Evolutionary conservation across 2,888 invertebrate species (phyloP).

Genomic region (Halocaridina rubra): DNA sequence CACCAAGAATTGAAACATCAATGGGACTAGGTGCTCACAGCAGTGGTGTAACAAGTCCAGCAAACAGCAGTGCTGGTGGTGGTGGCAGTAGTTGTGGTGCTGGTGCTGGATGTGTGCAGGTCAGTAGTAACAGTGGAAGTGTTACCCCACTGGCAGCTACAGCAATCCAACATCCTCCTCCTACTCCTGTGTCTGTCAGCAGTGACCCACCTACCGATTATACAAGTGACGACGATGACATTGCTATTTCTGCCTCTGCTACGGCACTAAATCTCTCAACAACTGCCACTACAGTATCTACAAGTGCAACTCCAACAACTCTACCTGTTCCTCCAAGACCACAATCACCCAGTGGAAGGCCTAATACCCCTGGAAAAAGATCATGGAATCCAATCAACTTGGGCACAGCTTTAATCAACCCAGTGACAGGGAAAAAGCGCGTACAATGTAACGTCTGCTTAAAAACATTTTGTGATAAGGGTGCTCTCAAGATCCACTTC

Average conservation of each 20-base stretch:
- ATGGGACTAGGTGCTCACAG: slow-evolving; percentile 26
- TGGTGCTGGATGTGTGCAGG: slow-evolving; percentile 63
- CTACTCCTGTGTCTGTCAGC: slow-evolving; percentile 43
- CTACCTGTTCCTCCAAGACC: slow-evolving; percentile 62
- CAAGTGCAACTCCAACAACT: slow-evolving; percentile 64
- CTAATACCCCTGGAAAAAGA: slow-evolving; percentile 67
- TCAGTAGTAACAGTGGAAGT: slow-evolving; percentile 67
- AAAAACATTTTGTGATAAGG: slow-evolving; percentile 99
- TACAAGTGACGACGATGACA: slow-evolving; percentile 59
- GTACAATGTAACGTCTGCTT: slow-evolving; percentile 98
- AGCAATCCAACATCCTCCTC: slow-evolving; percentile 20
- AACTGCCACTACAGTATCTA: slow-evolving; percentile 63
- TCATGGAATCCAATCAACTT: slow-evolving; percentile 69
- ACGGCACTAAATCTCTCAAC: slow-evolving; percentile 65
- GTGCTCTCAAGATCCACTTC: slow-evolving; percentile 98
- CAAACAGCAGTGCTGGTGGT: slow-evolving; percentile 31
- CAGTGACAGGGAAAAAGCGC: slow-evolving; percentile 93
- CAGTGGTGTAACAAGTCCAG: slow-evolving; percentile 40
- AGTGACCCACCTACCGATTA: slow-evolving; percentile 51
- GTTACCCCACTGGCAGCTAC: slow-evolving; percentile 71
- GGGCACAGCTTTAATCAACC: slow-evolving; percentile 91
- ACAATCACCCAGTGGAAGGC: slow-evolving; percentile 54
- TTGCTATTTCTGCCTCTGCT: slow-evolving; percentile 58
- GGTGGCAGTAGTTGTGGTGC: background rate
- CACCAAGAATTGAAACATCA: slow-evolving; percentile 46